Conservation (phyloP, 2,888 invertebrate genomes). For the Plagodis pulveraria region DNA sequence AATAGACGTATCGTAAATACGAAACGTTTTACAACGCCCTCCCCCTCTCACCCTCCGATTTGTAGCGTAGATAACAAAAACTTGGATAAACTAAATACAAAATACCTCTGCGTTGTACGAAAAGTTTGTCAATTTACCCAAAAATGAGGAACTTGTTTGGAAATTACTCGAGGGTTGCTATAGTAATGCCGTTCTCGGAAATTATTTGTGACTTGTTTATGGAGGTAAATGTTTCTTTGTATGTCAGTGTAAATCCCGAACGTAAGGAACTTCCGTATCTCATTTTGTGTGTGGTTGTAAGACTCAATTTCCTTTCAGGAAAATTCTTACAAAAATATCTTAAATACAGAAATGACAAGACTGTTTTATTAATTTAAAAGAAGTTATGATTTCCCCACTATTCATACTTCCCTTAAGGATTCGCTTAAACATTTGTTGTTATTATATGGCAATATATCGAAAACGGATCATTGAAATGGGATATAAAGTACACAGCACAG, state of each 20-base stretch:
- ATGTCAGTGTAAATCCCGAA: constrained; percentile 28
- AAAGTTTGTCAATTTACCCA: constrained; percentile 41
- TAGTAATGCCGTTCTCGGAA: constrained; percentile 30
- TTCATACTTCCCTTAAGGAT: too few relatives aligned
- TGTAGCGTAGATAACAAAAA: constrained; percentile 55
- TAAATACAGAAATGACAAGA: too few relatives aligned
- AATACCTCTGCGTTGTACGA: constrained; percentile 37
- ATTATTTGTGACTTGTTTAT: constrained; percentile 28
- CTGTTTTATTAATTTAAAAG: too few relatives aligned
- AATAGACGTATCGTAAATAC: constrained; percentile 66
- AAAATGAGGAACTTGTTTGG: constrained; percentile 38
- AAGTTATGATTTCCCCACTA: too few relatives aligned
- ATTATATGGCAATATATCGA: too few relatives aligned
- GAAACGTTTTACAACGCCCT: constrained; percentile 62
- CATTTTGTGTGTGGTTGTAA: too few relatives aligned
- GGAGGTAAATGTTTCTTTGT: constrained; percentile 23
- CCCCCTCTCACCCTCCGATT: constrained; percentile 51
- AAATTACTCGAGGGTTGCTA: constrained; percentile 36
- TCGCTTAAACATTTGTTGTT: too few relatives aligned
- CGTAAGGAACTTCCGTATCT: too few relatives aligned
- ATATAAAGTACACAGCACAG: too few relatives aligned
- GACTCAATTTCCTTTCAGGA: too few relatives aligned
- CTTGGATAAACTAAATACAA: constrained; percentile 45
- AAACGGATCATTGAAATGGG: too few relatives aligned
- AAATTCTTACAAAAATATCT: too few relatives aligned